Percentiles rank a stretch among this genome's conserved stretches.
Evolutionary conservation across 92 coral and sea anemone genomes (phyloP).

Genomic region (Metridium senile): DNA sequence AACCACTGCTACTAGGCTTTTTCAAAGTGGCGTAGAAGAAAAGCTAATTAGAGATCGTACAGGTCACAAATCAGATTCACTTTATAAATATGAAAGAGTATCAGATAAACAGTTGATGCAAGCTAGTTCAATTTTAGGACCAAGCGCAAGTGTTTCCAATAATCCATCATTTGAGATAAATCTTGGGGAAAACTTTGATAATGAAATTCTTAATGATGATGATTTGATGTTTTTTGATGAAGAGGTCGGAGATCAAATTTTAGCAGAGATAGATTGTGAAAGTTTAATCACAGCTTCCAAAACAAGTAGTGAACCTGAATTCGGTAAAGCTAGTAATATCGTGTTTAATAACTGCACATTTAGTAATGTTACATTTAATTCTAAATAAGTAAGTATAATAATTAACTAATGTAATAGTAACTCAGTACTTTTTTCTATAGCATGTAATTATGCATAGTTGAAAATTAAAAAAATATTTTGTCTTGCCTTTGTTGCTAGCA

Average conservation of each 20-base stretch:
- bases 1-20: constrained; percentile 49
- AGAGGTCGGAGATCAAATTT: neutral
- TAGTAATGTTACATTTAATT: constrained; percentile 2
- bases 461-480: neutral
- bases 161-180: neutral
- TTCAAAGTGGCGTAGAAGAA: constrained; percentile 53
- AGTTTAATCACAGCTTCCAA: neutral
- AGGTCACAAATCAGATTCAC: constrained; percentile 53
- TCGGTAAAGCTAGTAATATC: constrained; percentile 4
- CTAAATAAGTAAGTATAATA: neutral
- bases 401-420: neutral
- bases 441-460: neutral
- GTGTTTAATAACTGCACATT: constrained; percentile 9
- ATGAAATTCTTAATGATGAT: constrained; percentile 1
- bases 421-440: neutral
- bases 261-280: neutral
- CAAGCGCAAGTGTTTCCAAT: neutral
- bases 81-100: constrained; percentile 43
- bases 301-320: neutral
- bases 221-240: neutral
- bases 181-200: neutral
- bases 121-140: constrained; percentile 10
- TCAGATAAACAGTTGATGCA: neutral
- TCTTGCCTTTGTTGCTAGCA: neutral
- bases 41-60: constrained; percentile 57